Conservation (phyloP, 2,797 vertebrate genomes). For the Hirundo rustica region DNA sequence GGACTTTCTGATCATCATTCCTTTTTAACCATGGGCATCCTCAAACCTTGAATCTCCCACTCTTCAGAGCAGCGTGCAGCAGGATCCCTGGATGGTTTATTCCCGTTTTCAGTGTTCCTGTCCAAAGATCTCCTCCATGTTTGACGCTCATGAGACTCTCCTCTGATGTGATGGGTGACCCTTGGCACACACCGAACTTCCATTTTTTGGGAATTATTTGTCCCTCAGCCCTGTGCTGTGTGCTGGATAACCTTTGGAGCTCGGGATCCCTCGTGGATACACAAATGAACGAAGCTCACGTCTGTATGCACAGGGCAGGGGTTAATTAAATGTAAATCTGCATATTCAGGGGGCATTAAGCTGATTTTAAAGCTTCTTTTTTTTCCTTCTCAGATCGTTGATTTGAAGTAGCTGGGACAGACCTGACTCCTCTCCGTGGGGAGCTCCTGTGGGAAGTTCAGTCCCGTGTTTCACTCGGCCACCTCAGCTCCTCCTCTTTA, state of each 20-base stretch:
- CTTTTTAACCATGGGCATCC: not conserved
- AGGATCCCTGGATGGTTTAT: not conserved
- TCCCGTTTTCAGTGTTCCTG: not conserved
- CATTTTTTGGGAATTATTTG: not conserved
- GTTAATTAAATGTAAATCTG: not conserved
- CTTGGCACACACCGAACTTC: not conserved
- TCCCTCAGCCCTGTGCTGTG: not conserved
- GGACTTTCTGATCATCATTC: not conserved
- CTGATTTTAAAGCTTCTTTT: not conserved
- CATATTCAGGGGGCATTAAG: accelerated
- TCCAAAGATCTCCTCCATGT: not conserved
- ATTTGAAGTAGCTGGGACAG: not conserved
- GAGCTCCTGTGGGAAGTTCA: not conserved
- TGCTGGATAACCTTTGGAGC: not conserved
- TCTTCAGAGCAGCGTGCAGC: not conserved
- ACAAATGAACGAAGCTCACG: accelerated
- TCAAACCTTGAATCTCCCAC: not conserved
- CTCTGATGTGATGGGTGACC: not conserved
- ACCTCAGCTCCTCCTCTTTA: not conserved
- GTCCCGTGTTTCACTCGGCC: accelerated
- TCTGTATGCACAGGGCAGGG: accelerated
- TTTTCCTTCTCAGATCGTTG: not conserved
- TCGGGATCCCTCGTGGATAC: accelerated
- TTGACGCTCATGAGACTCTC: no score
- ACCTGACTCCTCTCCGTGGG: no score